Evolutionary conservation across 2,113 vertebrate genomes (phyloP), one percentile per base, ranked within the genome.

Genomic region (Numenius arquata): DNA sequence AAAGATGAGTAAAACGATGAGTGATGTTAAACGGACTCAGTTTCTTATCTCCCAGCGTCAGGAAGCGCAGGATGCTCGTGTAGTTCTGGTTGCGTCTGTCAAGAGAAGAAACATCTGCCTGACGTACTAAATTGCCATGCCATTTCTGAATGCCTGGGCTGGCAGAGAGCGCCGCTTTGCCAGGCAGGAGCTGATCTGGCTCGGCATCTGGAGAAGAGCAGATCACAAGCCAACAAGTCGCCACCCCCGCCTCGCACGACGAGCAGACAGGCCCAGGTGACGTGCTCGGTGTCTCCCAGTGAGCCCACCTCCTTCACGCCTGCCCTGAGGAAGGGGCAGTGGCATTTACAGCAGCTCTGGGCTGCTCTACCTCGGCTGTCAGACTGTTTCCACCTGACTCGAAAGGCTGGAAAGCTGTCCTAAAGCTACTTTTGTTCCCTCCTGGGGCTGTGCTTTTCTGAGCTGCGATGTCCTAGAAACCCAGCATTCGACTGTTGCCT

Each of bases 51-150:
- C 99, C 99, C 79, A 99, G 97, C 23, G 99, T 99, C 94, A 99
- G 98, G 96, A 99, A 99, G 30, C 99, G 98, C 87, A 99, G 98
- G 95, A 99, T 99, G 96, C 83, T 99, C 82, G 87, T 98, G 85
- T 99, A 99, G 97, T 99, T 99, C 86, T 99, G 99, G 98, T 99
- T 99, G 65, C 99, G 98, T 97, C 99, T 99, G 96, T 97, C 76
- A 94, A 95, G 94, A 96, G 58, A 92, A 96, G 82, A 93, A 76
- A 96, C 80, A 66, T 55, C 78, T 95, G 61, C 77, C 82, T 94
- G 88, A 85, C 58, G 55, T 53, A 50, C 88, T 43, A 16, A 90
- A 86, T 53, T 74, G 79, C 73, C 29, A 3, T 9, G 29, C 16
- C 34, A 34, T 85, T 89, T 79, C 88, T 53, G 25, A 89, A 32